A percentile compares a stretch with the other conserved stretches of the same genome.
phyloP scores from a whole-genome alignment of 2,888 invertebrate genomes.

The Biston stratarius region DNA sequence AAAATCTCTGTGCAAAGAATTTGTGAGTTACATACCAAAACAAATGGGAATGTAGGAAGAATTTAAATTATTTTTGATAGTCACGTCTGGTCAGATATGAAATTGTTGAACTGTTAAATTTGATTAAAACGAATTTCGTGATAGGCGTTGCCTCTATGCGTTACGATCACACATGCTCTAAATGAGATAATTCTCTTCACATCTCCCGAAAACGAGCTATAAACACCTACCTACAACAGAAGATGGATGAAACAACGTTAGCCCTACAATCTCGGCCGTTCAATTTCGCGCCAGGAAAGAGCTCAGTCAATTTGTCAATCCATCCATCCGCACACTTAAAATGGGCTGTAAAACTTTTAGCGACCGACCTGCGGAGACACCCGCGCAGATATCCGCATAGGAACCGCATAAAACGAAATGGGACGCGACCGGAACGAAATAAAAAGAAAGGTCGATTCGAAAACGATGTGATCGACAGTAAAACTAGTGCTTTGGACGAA shows the following conservation, averaged over 20 bases:
- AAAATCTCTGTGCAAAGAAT: constrained; percentile 36
- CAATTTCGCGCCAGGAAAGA: constrained; percentile 55
- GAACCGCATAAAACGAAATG: constrained; percentile 68
- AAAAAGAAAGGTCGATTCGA: constrained; percentile 62
- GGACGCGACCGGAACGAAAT: constrained; percentile 63
- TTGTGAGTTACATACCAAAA: constrained; percentile 26
- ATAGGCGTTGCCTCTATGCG: too few relatives aligned
- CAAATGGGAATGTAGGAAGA: constrained; percentile 18
- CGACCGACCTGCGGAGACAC: constrained; percentile 58
- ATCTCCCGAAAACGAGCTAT: background rate
- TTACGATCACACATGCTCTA: background rate
- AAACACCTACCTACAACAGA: background rate
- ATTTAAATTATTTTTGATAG: constrained; percentile 15
- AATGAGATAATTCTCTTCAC: background rate
- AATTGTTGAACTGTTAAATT: background rate
- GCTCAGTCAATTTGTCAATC: constrained; percentile 66
- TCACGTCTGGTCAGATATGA: constrained; percentile 16
- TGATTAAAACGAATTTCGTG: background rate
- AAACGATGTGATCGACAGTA: constrained; percentile 58
- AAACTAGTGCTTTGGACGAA: constrained; percentile 53
- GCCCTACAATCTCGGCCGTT: constrained; percentile 44
- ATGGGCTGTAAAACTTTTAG: constrained; percentile 74
- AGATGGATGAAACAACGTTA: constrained; percentile 25
- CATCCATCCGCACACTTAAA: constrained; percentile 63
- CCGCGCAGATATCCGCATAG: constrained; percentile 55